Evolutionary conservation across 2,888 invertebrate species (phyloP).

Genomic region (Chloroclysta siterata): DNA sequence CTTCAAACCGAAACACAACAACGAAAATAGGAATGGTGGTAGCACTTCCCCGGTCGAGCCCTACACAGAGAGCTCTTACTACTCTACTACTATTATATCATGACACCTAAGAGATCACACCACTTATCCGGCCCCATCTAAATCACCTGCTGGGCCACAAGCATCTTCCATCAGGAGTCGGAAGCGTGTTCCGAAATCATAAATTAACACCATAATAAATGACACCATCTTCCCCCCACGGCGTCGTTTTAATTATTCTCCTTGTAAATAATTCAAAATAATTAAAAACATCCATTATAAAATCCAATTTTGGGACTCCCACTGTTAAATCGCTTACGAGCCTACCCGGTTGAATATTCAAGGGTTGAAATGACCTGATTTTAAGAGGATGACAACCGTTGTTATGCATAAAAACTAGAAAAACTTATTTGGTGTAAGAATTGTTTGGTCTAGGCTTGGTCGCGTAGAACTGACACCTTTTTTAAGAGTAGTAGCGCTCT

Average conservation of each 20-base stretch:
- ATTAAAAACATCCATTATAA: constrained; percentile 43
- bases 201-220: constrained; percentile 14
- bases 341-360: constrained; percentile 31
- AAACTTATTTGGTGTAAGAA: no score
- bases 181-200: not conserved
- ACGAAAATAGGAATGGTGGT: no score
- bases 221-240: constrained; percentile 7
- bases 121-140: not conserved
- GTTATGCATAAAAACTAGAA: no score
- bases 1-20: no score
- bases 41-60: no score
- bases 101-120: not conserved
- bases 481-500: no score
- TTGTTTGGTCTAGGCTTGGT: no score
- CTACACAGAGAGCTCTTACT: no score
- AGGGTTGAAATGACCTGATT: constrained; percentile 36
- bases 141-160: not conserved
- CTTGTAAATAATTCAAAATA: constrained; percentile 35
- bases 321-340: constrained; percentile 36
- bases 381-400: constrained; percentile 4
- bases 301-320: constrained; percentile 38
- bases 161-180: not conserved
- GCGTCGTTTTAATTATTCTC: constrained; percentile 20
- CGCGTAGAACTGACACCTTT: no score
- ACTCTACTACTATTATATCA: no score